These are phyloP conservation scores for Cantharis lateralis DNA, from an alignment of 2,888 invertebrate species.

Conservation along the genomic window DNA sequence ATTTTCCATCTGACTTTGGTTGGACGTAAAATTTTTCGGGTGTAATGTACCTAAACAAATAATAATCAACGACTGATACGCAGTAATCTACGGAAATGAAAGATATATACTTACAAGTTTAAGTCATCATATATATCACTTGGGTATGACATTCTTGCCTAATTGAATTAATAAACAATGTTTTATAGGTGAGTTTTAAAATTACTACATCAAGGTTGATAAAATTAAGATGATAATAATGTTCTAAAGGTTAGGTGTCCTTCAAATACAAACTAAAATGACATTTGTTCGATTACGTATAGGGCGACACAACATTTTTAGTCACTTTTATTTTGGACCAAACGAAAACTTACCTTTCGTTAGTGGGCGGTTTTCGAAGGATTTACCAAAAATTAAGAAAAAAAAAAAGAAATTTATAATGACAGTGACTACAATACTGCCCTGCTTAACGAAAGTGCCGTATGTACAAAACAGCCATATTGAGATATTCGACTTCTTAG, in stretches of 20 bases:
- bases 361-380: too few species aligned
- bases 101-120: slow-evolving; percentile 65
- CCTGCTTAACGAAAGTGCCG: too few species aligned
- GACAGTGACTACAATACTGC: too few species aligned
- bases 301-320: background rate
- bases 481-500: too few species aligned
- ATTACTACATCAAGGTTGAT: background rate
- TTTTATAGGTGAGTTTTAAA: background rate
- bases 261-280: background rate
- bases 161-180: background rate
- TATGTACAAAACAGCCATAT: too few species aligned
- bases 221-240: background rate
- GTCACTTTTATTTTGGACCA: background rate
- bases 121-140: slow-evolving; percentile 71
- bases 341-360: too few species aligned
- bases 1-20: slow-evolving; percentile 74
- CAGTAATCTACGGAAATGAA: slow-evolving; percentile 3
- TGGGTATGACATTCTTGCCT: background rate
- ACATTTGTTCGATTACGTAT: background rate
- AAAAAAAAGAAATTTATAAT: too few species aligned
- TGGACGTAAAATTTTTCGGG: slow-evolving; percentile 88
- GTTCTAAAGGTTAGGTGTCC: background rate
- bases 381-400: too few species aligned
- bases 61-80: background rate
- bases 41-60: slow-evolving; percentile 74